Evolutionary conservation across 2,797 vertebrate genomes (phyloP).

Genomic region (Tapirus indicus): DNA sequence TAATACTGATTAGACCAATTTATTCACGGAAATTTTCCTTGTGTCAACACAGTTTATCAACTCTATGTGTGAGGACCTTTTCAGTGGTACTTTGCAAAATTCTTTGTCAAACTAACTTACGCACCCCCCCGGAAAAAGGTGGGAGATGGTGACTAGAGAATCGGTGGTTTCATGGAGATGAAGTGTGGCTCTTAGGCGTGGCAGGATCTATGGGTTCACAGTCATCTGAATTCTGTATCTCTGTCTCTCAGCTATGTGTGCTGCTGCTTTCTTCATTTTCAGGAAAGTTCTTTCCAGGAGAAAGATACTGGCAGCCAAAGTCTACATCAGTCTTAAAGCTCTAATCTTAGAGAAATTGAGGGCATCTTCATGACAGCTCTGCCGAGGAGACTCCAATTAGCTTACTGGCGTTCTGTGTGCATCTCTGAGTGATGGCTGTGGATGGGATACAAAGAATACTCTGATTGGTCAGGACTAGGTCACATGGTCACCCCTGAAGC

Average conservation of each 20-base stretch:
- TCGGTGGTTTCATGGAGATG: not conserved
- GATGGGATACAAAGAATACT: not conserved
- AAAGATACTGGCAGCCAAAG: not conserved
- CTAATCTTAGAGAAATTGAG: conserved; percentile 46
- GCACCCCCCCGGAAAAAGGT: too few relatives aligned
- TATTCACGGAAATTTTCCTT: conserved; percentile 15
- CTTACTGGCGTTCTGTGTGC: not conserved
- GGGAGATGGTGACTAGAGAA: not conserved
- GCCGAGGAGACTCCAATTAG: not conserved
- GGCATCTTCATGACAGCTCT: not conserved
- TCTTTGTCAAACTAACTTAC: conserved; percentile 1
- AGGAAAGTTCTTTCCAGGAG: conserved; percentile 34
- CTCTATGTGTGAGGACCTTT: conserved; percentile 5
- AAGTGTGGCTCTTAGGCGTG: not conserved
- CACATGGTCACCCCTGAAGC: not conserved
- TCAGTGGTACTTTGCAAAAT: conserved; percentile 13
- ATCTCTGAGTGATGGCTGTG: not conserved
- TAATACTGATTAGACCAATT: not conserved
- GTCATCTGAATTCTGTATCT: not conserved
- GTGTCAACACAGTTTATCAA: not conserved
- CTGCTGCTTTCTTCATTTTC: not conserved
- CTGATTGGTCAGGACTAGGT: not conserved
- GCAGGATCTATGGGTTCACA: not conserved
- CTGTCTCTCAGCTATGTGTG: not conserved
- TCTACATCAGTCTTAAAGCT: not conserved